These are phyloP conservation scores for Ammodramus savannarum DNA, from an alignment of 2,113 vertebrate genomes.

Conservation along the genomic window DNA sequence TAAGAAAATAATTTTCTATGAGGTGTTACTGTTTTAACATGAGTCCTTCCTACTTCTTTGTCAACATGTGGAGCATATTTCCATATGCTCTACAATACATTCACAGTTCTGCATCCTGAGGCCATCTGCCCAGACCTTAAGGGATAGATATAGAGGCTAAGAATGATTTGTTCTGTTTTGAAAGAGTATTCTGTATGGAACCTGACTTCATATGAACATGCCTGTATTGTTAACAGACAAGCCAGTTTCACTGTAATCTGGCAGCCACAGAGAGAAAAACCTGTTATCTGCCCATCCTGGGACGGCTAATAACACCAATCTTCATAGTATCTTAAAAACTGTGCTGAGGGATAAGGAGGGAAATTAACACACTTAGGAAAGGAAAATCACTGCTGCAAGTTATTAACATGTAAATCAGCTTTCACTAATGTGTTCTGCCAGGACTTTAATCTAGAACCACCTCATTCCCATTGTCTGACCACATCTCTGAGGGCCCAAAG, in stretches of 20 bases:
- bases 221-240: not conserved
- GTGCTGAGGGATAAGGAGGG: not conserved
- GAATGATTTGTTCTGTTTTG: not conserved
- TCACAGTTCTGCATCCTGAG: not conserved
- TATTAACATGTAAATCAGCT: not conserved
- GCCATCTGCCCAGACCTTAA: not conserved
- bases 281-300: not conserved
- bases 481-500: not conserved
- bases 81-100: not conserved
- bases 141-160: not conserved
- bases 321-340: conserved; percentile 9
- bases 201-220: not conserved
- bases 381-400: not conserved
- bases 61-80: not conserved
- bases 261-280: not conserved
- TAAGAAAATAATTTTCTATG: not conserved
- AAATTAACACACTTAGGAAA: not conserved
- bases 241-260: not conserved
- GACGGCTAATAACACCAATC: conserved; percentile 3
- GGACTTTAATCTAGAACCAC: not conserved
- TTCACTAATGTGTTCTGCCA: not conserved
- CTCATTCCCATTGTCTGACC: not conserved
- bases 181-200: not conserved
- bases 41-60: not conserved
- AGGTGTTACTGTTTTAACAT: not conserved